A percentile compares a stretch with the other conserved stretches of the same genome.
phyloP scores from a whole-genome alignment of 1,140 invertebrate species.

The Brachionus rotundiformis region DNA sequence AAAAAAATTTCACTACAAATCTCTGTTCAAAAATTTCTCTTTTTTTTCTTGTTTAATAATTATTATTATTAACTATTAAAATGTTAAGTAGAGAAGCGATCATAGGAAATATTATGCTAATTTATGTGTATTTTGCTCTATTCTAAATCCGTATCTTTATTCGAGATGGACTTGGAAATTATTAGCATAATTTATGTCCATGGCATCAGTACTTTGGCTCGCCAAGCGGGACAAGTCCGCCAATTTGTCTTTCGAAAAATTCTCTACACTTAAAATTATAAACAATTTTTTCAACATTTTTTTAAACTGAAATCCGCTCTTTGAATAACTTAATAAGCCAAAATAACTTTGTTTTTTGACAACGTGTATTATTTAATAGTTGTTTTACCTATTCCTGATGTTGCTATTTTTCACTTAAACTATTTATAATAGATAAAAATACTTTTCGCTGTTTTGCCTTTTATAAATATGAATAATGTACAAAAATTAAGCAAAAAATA shows the following conservation, averaged over 20 bases:
- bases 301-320: too few relatives aligned
- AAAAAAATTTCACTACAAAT: background rate
- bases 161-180: background rate
- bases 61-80: slow-evolving; percentile 18
- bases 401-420: too few relatives aligned
- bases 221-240: background rate
- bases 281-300: too few relatives aligned
- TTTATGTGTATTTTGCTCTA: background rate
- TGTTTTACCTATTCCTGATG: too few relatives aligned
- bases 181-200: background rate
- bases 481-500: too few relatives aligned
- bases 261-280: too few relatives aligned
- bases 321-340: too few relatives aligned
- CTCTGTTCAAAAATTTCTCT: background rate
- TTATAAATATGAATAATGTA: too few relatives aligned
- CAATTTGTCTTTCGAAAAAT: background rate
- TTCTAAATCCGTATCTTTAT: background rate
- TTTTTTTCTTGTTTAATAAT: background rate
- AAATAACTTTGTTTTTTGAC: too few relatives aligned
- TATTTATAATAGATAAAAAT: too few relatives aligned
- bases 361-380: too few relatives aligned
- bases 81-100: slow-evolving; percentile 12
- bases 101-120: background rate
- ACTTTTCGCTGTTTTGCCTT: too few relatives aligned
- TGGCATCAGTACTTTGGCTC: background rate